These are phyloP conservation scores for Eilema sororculum DNA, from an alignment of 2,888 invertebrate species.

Conservation along the genomic window DNA sequence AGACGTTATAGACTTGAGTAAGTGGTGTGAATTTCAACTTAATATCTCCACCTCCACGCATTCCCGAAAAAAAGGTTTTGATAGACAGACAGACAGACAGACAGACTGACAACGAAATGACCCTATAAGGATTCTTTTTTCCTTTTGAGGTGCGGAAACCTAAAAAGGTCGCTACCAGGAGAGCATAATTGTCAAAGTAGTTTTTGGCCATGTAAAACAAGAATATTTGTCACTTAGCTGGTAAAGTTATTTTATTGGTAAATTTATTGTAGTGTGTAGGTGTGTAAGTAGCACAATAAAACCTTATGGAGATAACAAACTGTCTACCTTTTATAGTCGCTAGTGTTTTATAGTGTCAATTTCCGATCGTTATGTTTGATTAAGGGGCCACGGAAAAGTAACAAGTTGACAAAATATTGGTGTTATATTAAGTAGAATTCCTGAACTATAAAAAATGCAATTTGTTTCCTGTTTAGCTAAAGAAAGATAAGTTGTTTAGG, in stretches of 20 bases:
- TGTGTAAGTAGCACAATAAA: neutral
- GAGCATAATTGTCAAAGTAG: neutral
- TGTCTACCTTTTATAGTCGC: slow-evolving; percentile 3
- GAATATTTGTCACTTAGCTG: neutral
- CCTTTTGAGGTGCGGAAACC: too few species aligned
- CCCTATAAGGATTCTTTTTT: too few species aligned
- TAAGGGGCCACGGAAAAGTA: neutral
- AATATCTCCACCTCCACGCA: too few species aligned
- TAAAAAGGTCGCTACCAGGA: too few species aligned
- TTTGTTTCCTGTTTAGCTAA: too few species aligned
- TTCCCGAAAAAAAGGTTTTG: too few species aligned
- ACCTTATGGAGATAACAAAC: slow-evolving; percentile 11
- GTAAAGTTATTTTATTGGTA: neutral
- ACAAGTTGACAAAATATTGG: neutral
- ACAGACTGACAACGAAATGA: too few species aligned
- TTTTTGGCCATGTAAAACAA: neutral
- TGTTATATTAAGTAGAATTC: neutral
- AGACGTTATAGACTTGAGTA: too few species aligned
- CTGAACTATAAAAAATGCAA: neutral
- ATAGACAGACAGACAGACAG: too few species aligned
- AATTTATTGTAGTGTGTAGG: slow-evolving; percentile 7
- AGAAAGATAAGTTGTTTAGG: too few species aligned
- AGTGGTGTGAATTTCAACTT: too few species aligned
- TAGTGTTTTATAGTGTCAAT: slow-evolving; percentile 11
- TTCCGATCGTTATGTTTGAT: slow-evolving; percentile 4